Percentiles rank a stretch among this genome's conserved stretches.
Conservation (phyloP, 2,888 invertebrate species). For the Oscheius onirici region DNA sequence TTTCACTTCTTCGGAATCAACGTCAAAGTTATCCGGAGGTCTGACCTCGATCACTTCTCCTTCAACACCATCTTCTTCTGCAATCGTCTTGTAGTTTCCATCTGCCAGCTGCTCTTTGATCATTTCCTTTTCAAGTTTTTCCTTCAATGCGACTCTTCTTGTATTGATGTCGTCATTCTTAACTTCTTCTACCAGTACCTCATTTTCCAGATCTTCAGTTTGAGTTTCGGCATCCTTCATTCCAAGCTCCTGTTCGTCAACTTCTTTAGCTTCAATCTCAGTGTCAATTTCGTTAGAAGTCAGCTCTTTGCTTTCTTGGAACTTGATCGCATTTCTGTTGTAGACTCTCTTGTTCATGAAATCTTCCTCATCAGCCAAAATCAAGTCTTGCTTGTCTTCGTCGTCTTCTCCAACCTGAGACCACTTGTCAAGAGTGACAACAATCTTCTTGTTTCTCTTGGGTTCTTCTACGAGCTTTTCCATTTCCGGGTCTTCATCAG, state of each 20-base stretch:
- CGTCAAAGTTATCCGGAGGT: not conserved
- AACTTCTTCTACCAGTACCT: not conserved
- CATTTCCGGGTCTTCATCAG: not conserved
- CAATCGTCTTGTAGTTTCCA: not conserved
- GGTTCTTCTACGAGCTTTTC: not conserved
- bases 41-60: not conserved
- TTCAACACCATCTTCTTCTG: not conserved
- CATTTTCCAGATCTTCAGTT: not conserved
- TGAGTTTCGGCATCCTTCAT: not conserved
- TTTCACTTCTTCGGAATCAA: not conserved
- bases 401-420: not conserved
- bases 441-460: not conserved
- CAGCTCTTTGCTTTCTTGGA: not conserved
- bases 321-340: not conserved
- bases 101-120: not conserved
- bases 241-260: slow-evolving; percentile 21
- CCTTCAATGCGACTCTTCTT: not conserved
- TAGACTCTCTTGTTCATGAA: slow-evolving; percentile 10
- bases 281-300: slow-evolving; percentile 4
- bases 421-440: not conserved
- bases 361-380: slow-evolving; percentile 15
- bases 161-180: too few relatives aligned
- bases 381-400: slow-evolving; percentile 3
- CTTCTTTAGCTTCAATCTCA: slow-evolving; percentile 3
- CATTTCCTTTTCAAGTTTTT: not conserved